Evolutionary conservation across 2,797 vertebrate genomes (phyloP), one percentile per base, ranked within the genome.

Genomic region (Muscicapa striata): DNA sequence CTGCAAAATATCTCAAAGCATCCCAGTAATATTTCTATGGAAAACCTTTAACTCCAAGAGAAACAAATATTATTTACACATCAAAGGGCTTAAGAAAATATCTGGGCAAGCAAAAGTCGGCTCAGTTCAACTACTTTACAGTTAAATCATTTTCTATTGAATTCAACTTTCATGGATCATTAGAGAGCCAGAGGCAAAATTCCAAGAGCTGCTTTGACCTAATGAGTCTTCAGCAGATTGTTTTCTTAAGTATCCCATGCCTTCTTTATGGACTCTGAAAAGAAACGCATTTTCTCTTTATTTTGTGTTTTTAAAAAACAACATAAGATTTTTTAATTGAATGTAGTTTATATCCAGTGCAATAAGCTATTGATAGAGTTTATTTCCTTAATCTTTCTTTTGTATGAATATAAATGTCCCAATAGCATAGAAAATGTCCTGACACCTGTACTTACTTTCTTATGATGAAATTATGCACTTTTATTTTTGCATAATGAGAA

Each of bases 121-220:
- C 91, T 95, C 94, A 93, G 95, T 94, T 97, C 95, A 97, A 91
- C 66, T 82, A 30, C 92, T 95, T 96, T 96, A 96, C 61, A 38
- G 95, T 96, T 97, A 97, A 98, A 97, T 97, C 96, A 98, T 97
- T 98, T 98, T 97, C 97, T 98, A 98, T 98, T 97, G 98, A 97
- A 97, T 97, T 98, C 95, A 97, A 87, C 94, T 98, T 98, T 98
- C 97, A 97, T 96, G 97, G 97, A 96, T 97, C 97, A 97, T 98
- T 98, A 98, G 95, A 97, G 93, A 94, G 92, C 96, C 80, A 92
- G 92, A 96, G 96, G 95, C 94, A 97, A 94, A 95, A 97, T 94
- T 97, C 95, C 92, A 96, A 95, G 94, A 95, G 85, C 96, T 70
- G 76, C 87, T 97, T 97, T 87, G 96, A 92, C 96, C 97, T 98